These are phyloP conservation scores for Anthophora plumipes DNA, from an alignment of 2,888 invertebrate species.

Conservation along the genomic window DNA sequence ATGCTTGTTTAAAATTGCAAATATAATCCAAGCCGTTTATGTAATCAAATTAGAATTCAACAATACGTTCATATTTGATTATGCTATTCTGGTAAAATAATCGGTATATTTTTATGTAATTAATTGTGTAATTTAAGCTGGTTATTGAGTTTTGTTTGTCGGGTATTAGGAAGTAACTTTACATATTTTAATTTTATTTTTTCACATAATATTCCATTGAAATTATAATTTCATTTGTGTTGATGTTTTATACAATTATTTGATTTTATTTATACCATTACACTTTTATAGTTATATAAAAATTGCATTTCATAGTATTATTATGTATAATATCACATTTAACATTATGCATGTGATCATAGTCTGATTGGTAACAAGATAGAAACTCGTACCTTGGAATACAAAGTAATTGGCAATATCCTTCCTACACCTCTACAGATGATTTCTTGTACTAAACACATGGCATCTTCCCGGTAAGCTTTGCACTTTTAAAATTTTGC, in stretches of 20 bases:
- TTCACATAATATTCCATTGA: conserved; percentile 2
- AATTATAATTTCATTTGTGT: conserved; percentile 1
- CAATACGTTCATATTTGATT: not conserved
- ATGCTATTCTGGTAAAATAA: not conserved
- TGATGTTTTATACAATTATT: not conserved
- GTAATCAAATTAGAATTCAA: conserved; percentile 7
- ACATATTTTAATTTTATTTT: not conserved
- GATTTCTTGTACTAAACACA: conserved; percentile 65
- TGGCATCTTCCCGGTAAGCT: conserved; percentile 61
- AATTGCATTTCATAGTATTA: conserved; percentile 16
- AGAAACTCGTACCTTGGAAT: conserved; percentile 83
- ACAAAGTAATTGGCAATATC: conserved; percentile 83
- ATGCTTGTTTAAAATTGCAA: conserved; percentile 23
- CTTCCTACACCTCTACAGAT: conserved; percentile 68
- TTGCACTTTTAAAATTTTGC: conserved; percentile 15
- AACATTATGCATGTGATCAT: conserved; percentile 76
- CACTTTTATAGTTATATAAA: not conserved
- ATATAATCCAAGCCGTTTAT: not conserved
- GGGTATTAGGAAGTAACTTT: not conserved
- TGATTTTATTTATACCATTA: not conserved
- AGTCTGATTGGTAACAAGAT: conserved; percentile 83
- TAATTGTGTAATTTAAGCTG: not conserved
- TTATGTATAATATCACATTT: conserved; percentile 43
- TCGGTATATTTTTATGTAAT: not conserved
- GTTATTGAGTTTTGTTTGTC: not conserved